Conservation (phyloP, 2,113 vertebrate genomes). For the Boleophthalmus pectinirostris region DNA sequence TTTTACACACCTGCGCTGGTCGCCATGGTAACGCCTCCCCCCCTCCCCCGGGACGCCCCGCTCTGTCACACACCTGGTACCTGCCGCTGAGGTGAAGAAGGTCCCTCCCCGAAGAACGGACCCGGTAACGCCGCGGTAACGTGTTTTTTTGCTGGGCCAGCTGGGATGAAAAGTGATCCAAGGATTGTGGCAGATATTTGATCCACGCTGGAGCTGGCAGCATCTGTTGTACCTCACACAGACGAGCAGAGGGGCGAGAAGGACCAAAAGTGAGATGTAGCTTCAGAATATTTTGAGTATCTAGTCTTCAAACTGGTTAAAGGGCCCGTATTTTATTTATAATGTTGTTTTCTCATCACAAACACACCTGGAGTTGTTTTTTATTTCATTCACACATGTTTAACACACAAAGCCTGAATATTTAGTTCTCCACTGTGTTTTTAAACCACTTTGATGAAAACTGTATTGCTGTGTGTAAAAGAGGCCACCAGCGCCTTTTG, state of each 20-base stretch:
- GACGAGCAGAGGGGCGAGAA: not conserved
- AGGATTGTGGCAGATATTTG: constrained; percentile 13
- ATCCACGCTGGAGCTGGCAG: not conserved
- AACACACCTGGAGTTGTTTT: too few relatives aligned
- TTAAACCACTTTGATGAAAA: too few relatives aligned
- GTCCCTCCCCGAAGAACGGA: constrained; percentile 49
- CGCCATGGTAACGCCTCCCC: constrained; percentile 58
- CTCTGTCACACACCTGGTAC: constrained; percentile 65
- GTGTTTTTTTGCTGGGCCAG: constrained; percentile 20
- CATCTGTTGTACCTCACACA: not conserved
- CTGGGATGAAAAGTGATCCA: constrained; percentile 32
- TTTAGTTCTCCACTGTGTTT: too few relatives aligned
- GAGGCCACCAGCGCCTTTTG: too few relatives aligned
- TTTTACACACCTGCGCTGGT: constrained; percentile 57
- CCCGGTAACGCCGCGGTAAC: constrained; percentile 19
- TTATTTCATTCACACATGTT: too few relatives aligned
- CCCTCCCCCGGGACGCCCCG: constrained; percentile 41
- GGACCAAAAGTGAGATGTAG: not conserved
- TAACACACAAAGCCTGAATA: too few relatives aligned
- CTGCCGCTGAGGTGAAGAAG: constrained; percentile 50
- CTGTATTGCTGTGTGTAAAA: too few relatives aligned
- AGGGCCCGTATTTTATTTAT: too few relatives aligned
- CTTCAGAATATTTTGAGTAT: too few relatives aligned
- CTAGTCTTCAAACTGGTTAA: too few relatives aligned
- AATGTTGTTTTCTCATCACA: too few relatives aligned